Evolutionary conservation across 2,797 vertebrate genomes (phyloP), one percentile per base, ranked within the genome.

Genomic region (Mormyrops boulengeri): DNA sequence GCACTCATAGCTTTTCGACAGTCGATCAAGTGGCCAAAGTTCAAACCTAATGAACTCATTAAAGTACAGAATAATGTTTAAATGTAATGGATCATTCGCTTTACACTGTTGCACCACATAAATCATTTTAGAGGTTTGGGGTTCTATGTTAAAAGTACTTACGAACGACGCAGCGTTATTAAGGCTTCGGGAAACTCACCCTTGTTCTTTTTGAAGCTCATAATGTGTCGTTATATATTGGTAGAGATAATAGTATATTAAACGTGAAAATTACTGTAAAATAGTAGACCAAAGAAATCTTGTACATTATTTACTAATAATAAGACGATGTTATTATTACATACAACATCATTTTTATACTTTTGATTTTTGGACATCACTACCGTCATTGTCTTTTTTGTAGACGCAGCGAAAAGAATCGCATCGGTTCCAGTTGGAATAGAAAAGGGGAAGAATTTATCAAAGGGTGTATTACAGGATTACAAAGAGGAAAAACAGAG

Each of bases 401-500:
- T 91, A 97, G 96, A 94, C 92, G 92, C 92, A 73, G 6, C 94
- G 90, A 96, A 95, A 91, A 94, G 92, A 77, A 93, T 89, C 89
- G 94, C 93, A 19, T 90, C 93, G 0, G 93, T 92, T n/a, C 90
- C 92, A 0, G 91, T 88, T 77, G 62, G 90, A 90, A 91, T 92
- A 3, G 95, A 95, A 50, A 91, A 94, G 89, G 89, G 93, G 1
- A 47, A 94, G 1, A 95, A 95, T 92, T 94, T 95, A 62, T 82
- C 90, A 77, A 90, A 93, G 11, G 89, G 95, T 3, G 95, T 94
- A 80, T 91, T 94, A 84, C 92, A 94, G 93, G 95, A 96, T 95
- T 96, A 95, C 91, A 96, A 95, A 90, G 96, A 96, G 84, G 96
- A 96, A n/a, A 95, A 96, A 73, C 95, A 97, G 88, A 95, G 95